Evolutionary conservation across 2,113 vertebrate genomes (phyloP), one percentile per base, ranked within the genome.

Genomic region (Panthera leo): DNA sequence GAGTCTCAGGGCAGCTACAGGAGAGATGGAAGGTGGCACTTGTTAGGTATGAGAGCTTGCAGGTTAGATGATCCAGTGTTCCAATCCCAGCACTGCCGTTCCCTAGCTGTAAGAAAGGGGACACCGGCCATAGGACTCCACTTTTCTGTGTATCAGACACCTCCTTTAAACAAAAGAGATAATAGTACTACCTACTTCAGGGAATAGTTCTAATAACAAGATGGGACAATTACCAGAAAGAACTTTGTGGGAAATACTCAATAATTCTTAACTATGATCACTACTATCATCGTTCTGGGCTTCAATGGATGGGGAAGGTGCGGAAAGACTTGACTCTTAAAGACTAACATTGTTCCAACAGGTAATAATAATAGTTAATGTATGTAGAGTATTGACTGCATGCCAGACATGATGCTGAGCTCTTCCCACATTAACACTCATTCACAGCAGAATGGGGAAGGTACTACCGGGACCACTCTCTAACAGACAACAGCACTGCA

Each of bases 211-310:
- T 73, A n/a, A n/a, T 2, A 21, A 51, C 0, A 1, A 67, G 10
- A 76, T 27, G 27, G 53, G 6, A 70, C 53, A 65, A 61, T 53
- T 63, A 71, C 31, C 31, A 19, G 48, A 83, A 94, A 89, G 67
- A 92, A 89, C 5, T 91, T 68, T 39, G 13, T 93, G 36, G 12
- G 91, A 67, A 78, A 79, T n/a, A 67, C 14, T 90, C 70, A 71
- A 27, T 65, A 58, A 68, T 29, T 31, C 68, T 86, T 39, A 55
- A 55, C 48, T 80, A 5, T 51, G 55, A 51, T 70, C 27, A n/a
- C n/a, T 16, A 82, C 23, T 65, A 3, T 51, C 15, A 11, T 45
- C 31, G 12, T 48, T 85, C 67, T 76, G 16, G 25, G 19, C 58
- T 90, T 87, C 87, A 39, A 61, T 75, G 73, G 16, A n/a, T 12